Percentiles rank a stretch among this genome's conserved stretches.
These are phyloP conservation scores for Drosophila lacteicornis DNA, from an alignment of 1,140 invertebrate species.

Conservation along the genomic window DNA sequence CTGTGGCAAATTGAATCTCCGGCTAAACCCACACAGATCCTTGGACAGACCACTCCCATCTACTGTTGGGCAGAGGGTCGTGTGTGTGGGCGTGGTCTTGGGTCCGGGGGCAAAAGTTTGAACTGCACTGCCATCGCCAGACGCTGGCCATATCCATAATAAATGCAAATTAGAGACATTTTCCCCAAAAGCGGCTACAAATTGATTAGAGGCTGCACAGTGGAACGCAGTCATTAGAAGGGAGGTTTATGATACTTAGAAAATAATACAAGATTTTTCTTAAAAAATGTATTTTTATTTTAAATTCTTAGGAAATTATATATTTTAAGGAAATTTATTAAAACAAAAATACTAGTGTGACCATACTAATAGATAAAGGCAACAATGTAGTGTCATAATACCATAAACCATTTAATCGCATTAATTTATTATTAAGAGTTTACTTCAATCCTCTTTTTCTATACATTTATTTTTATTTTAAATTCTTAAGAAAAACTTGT, in stretches of 20 bases:
- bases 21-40: slow-evolving; percentile 1
- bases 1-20: slow-evolving; percentile 61
- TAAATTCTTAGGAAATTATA: too few species aligned
- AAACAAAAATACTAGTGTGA: too few species aligned
- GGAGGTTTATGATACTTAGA: too few species aligned
- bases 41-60: neutral
- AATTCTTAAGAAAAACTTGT: too few species aligned
- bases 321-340: too few species aligned
- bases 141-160: slow-evolving; percentile 78
- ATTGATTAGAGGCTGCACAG: slow-evolving; percentile 76
- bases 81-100: slow-evolving; percentile 73
- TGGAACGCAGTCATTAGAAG: slow-evolving; percentile 12
- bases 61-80: slow-evolving; percentile 16
- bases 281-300: too few species aligned
- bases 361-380: neutral
- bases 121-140: slow-evolving; percentile 78
- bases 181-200: slow-evolving; percentile 71
- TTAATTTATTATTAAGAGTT: too few species aligned
- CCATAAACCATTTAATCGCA: too few species aligned
- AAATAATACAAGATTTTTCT: too few species aligned
- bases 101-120: slow-evolving; percentile 57
- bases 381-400: neutral
- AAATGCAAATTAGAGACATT: slow-evolving; percentile 84
- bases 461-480: too few species aligned
- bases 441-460: too few species aligned